Evolutionary conservation across 1,140 invertebrate genomes (phyloP).

Genomic region (Magallana ariakensis): DNA sequence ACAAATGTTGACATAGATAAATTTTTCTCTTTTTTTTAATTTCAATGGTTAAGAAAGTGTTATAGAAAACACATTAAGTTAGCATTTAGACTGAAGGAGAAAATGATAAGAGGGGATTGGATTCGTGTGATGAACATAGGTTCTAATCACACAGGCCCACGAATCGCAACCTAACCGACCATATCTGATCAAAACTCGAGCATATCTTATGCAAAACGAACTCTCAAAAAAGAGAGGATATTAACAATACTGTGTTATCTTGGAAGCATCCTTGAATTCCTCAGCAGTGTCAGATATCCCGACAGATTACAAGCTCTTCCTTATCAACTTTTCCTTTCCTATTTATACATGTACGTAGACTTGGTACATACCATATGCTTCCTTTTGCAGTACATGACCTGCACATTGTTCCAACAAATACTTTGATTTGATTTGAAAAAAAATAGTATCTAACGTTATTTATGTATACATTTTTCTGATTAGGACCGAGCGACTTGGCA

Average conservation of each 20-base stretch:
- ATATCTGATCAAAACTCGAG: slow-evolving; percentile 19
- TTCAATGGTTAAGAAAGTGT: neutral
- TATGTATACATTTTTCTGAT: too few relatives aligned
- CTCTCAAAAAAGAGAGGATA: neutral
- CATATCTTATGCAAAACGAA: slow-evolving; percentile 9
- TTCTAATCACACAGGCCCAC: neutral
- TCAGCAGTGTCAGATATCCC: neutral
- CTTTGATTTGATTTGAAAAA: too few relatives aligned
- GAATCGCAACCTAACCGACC: neutral
- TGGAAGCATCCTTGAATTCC: slow-evolving; percentile 22
- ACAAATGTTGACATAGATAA: slow-evolving; percentile 29
- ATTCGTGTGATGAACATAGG: slow-evolving; percentile 3
- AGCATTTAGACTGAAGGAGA: neutral
- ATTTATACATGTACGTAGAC: too few relatives aligned
- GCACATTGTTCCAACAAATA: too few relatives aligned
- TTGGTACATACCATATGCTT: too few relatives aligned
- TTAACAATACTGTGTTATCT: slow-evolving; percentile 23
- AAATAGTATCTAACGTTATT: too few relatives aligned
- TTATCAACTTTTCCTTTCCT: too few relatives aligned
- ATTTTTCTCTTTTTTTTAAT: neutral
- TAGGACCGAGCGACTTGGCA: too few relatives aligned
- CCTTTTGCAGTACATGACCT: too few relatives aligned
- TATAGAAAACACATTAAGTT: slow-evolving; percentile 22
- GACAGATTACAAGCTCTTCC: too few relatives aligned
- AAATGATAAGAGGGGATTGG: neutral